phyloP scores from a whole-genome alignment of 2,113 vertebrate species.

The Albula goreensis region DNA sequence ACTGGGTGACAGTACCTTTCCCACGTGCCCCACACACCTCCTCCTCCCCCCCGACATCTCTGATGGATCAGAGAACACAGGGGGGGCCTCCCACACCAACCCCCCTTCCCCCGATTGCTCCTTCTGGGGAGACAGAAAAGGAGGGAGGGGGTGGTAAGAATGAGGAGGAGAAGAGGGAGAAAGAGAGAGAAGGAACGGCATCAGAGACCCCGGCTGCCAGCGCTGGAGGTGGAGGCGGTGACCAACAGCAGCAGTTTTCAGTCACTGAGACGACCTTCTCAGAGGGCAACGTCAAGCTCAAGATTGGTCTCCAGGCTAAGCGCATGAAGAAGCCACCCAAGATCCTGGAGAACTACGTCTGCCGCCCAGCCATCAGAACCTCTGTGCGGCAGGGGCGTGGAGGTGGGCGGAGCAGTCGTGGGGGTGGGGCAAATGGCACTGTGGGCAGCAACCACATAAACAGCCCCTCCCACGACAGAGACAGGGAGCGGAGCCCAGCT shows the following conservation, averaged over 20 bases:
- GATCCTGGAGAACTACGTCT: slow-evolving; percentile 96
- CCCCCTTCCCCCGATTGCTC: slow-evolving; percentile 56
- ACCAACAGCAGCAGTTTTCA: slow-evolving; percentile 74
- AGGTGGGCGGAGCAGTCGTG: slow-evolving; percentile 54
- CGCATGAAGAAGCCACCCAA: slow-evolving; percentile 97
- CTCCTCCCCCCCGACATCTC: slow-evolving; percentile 45
- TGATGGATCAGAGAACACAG: slow-evolving; percentile 75
- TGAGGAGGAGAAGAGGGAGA: slow-evolving; percentile 71
- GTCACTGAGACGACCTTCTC: slow-evolving; percentile 93
- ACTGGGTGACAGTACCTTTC: slow-evolving; percentile 44
- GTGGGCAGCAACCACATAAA: slow-evolving; percentile 46
- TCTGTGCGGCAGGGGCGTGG: slow-evolving; percentile 75
- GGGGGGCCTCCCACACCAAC: slow-evolving; percentile 66
- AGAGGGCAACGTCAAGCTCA: slow-evolving; percentile 92
- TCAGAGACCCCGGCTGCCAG: slow-evolving; percentile 21
- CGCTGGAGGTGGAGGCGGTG: slow-evolving; percentile 51
- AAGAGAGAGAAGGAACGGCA: slow-evolving; percentile 60
- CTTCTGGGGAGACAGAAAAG: slow-evolving; percentile 67
- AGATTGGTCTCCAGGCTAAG: slow-evolving; percentile 95
- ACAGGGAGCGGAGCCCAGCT: slow-evolving; percentile 57
- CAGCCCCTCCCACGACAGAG: slow-evolving; percentile 54
- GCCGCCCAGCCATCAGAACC: slow-evolving; percentile 91
- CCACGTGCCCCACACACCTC: slow-evolving; percentile 35
- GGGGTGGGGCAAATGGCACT: slow-evolving; percentile 44
- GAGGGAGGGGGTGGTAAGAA: slow-evolving; percentile 71